These are phyloP conservation scores for Cantharis rufa DNA, from an alignment of 2,888 invertebrate genomes.

Conservation along the genomic window DNA sequence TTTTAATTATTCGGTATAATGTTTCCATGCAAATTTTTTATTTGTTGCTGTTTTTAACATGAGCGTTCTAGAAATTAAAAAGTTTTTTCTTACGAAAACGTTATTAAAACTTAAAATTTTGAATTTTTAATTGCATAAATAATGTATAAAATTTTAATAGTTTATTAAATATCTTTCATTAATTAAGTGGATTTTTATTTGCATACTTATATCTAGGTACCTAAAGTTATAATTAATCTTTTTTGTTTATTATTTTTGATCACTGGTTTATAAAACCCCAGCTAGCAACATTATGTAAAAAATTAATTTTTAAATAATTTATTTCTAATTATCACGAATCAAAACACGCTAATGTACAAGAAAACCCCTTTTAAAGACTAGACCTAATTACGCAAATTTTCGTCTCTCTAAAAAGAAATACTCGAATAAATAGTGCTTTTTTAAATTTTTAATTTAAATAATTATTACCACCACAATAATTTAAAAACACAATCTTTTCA, in stretches of 20 bases:
- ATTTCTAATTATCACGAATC: not conserved
- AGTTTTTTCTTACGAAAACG: not conserved
- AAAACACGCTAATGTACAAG: not conserved
- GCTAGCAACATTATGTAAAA: not conserved
- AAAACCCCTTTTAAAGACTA: not conserved
- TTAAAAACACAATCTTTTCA: no score
- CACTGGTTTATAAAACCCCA: not conserved
- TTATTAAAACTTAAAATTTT: not conserved
- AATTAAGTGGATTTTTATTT: not conserved
- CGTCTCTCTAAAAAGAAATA: no score
- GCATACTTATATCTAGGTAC: not conserved
- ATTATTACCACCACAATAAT: no score
- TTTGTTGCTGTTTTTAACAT: not conserved
- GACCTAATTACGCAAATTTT: no score
- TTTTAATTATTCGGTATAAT: conserved; percentile 18
- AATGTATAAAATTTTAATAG: not conserved
- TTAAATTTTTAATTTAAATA: no score
- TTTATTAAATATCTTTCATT: not conserved
- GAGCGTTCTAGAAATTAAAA: not conserved
- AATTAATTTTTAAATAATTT: not conserved
- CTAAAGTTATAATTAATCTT: not conserved
- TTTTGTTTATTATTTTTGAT: not conserved
- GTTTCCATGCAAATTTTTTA: conserved; percentile 15
- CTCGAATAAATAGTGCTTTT: no score
- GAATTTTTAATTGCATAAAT: not conserved